These are phyloP conservation scores for Pantherophis alleghaniensis DNA, from an alignment of 2,797 vertebrate genomes.

Conservation along the genomic window DNA sequence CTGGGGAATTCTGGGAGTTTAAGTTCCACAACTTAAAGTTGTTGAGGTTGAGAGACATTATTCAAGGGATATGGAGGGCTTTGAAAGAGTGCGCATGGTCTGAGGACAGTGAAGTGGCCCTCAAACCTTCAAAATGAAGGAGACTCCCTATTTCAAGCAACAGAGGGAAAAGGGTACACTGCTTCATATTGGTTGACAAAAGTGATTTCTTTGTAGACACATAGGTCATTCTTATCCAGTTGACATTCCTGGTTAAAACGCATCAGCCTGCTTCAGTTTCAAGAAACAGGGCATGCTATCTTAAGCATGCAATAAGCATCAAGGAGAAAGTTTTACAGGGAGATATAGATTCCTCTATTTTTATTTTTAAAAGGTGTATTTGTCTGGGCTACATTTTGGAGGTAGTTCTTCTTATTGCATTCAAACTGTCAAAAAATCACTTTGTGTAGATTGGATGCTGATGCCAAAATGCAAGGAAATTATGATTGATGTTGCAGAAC, in stretches of 20 bases:
- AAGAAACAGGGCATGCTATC: neutral
- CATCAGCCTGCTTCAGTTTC: neutral
- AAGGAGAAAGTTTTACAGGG: neutral
- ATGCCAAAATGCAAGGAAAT: slow-evolving; percentile 22
- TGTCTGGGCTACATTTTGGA: neutral
- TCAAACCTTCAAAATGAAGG: neutral
- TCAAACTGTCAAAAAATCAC: slow-evolving; percentile 22
- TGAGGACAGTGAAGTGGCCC: neutral
- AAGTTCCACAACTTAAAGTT: neutral
- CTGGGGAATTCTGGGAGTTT: neutral
- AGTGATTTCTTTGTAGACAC: neutral
- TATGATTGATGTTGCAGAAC: slow-evolving; percentile 5
- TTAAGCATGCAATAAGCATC: neutral
- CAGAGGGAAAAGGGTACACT: neutral
- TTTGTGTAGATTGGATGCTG: slow-evolving; percentile 3
- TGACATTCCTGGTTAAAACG: neutral
- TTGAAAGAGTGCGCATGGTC: neutral
- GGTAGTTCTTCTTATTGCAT: neutral
- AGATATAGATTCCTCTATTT: neutral
- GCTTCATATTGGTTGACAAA: neutral
- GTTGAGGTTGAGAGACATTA: neutral
- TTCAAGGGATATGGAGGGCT: neutral
- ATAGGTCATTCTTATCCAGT: neutral
- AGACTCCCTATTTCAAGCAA: neutral
- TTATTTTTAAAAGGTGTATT: slow-evolving; percentile 5